Conservation (phyloP, 2,888 invertebrate genomes). For the Meganola albula region DNA sequence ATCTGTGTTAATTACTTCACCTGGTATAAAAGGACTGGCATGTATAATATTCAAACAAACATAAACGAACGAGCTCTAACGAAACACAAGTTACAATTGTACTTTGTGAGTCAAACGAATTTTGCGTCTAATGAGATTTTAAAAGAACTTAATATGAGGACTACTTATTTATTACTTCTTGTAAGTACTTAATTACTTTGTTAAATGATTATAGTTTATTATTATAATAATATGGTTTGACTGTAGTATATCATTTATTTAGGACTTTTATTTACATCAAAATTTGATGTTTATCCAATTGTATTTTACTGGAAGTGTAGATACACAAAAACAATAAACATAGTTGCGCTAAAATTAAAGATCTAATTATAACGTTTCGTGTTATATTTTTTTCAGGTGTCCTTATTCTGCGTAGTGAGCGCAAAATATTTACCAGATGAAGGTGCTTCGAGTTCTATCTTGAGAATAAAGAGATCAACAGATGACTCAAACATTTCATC, state of each 20-base stretch:
- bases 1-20: slow-evolving; percentile 61
- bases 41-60: slow-evolving; percentile 41
- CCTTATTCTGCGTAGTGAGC: slow-evolving; percentile 54
- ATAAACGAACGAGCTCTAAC: slow-evolving; percentile 66
- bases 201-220: not conserved
- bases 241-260: not conserved
- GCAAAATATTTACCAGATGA: slow-evolving; percentile 67
- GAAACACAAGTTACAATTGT: slow-evolving; percentile 44
- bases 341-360: not conserved
- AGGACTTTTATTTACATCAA: not conserved
- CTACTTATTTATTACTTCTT: slow-evolving; percentile 52
- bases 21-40: slow-evolving; percentile 59
- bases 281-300: no score
- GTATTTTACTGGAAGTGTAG: no score
- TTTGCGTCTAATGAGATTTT: slow-evolving; percentile 45
- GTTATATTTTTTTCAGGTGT: slow-evolving; percentile 46
- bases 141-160: slow-evolving; percentile 54
- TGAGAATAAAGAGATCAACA: slow-evolving; percentile 39
- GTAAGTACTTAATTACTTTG: slow-evolving; percentile 45
- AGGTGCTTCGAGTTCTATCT: slow-evolving; percentile 35
- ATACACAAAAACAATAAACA: not conserved
- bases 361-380: not conserved
- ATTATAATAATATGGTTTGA: not conserved
- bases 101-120: slow-evolving; percentile 62
- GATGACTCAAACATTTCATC: slow-evolving; percentile 42